Evolutionary conservation across 2,797 vertebrate genomes (phyloP), one percentile per base, ranked within the genome.

Genomic region (Fistularia commersonii): DNA sequence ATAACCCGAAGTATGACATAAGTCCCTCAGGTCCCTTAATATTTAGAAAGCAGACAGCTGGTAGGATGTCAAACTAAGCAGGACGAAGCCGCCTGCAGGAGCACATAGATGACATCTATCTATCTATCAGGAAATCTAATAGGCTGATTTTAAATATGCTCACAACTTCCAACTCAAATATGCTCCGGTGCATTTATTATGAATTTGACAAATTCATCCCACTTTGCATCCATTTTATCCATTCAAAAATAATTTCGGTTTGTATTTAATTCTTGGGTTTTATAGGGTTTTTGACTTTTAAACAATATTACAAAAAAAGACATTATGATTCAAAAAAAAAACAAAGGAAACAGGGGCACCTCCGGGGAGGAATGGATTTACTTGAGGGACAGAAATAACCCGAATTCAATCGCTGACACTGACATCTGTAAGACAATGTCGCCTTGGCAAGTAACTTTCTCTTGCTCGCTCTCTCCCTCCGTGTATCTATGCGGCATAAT

Each of bases 401-500:
- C n/a, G 62, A 73, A 76, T 80, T 74, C 64, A 38, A 55, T 72
- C 48, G 63, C 63, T 68, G 69, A 78, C 62, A 68, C 52, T 74
- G 55, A 58, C 54, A 54, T 54, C 57, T 77, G 74, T 74, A 82
- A 86, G 79, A 83, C 82, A 83, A 80, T 81, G 83, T 84, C 66
- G 82, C 82, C 76, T 80, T 80, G 70, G 74, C 55, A 37, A 71
- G 69, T 72, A 77, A 79, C 81, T 87, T 72, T 81, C 69, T 61
- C 68, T 68, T 57, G 32, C 41, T 35, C 51, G 0, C 53, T 41
- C 57, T 66, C 53, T 67, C 73, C 51, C 78, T 73, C 58, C 49
- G 41, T 82, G 81, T 81, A 80, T 86, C 83, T 83, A 80, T 85
- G 84, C 82, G 83, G 82, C 73, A 75, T 89, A 87, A 89, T 89